Evolutionary conservation across 1,140 invertebrate species (phyloP).

Genomic region (Akabosia matsudoensis): DNA sequence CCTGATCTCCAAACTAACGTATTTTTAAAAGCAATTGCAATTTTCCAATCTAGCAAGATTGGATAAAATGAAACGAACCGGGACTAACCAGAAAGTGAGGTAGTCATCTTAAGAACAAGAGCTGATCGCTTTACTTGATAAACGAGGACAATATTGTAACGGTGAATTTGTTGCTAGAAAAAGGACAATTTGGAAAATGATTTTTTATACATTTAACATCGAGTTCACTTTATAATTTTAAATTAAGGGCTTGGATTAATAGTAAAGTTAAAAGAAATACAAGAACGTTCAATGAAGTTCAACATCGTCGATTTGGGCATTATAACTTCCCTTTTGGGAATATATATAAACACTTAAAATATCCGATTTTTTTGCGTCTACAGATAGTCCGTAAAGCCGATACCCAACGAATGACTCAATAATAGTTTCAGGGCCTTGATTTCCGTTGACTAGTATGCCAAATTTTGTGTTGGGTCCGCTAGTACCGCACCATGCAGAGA

Average conservation of each 20-base stretch:
- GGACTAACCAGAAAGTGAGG: neutral
- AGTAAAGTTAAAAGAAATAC: no score
- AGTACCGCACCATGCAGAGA: conserved; percentile 32
- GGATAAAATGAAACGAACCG: conserved; percentile 19
- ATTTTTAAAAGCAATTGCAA: conserved; percentile 47
- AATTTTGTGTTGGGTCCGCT: conserved; percentile 23
- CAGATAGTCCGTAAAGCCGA: conserved; percentile 22
- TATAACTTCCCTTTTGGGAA: neutral
- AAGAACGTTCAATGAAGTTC: neutral
- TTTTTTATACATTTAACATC: no score
- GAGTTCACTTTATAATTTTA: no score
- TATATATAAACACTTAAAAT: conserved; percentile 30
- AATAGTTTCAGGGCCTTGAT: conserved; percentile 4
- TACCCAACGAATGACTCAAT: conserved; percentile 19
- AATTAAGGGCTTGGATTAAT: no score
- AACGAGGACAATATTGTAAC: neutral
- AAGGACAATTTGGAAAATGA: no score
- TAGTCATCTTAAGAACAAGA: neutral
- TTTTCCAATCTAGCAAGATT: conserved; percentile 27
- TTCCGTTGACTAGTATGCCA: conserved; percentile 34
- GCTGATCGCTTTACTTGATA: neutral
- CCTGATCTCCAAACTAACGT: conserved; percentile 29
- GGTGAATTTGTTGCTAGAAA: neutral
- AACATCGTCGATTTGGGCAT: conserved; percentile 32
- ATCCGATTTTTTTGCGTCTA: conserved; percentile 27